Evolutionary conservation across 2,888 invertebrate species (phyloP), one percentile per base, ranked within the genome.

Genomic region (Stenodera caucasica): DNA sequence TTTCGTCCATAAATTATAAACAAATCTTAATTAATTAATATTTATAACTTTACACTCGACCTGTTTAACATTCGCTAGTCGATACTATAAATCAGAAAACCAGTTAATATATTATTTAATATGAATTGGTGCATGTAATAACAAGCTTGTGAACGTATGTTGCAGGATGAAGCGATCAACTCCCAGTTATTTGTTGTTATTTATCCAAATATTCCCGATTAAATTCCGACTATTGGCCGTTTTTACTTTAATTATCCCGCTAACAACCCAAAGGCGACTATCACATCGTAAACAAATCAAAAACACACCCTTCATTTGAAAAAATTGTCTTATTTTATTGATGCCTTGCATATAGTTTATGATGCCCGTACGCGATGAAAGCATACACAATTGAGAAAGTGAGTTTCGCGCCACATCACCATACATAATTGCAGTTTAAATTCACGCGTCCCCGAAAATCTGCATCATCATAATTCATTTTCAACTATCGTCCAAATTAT

Each of bases 401-500:
- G 61, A 65, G 65, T 63, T 61, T 58, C 45, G 58, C 60, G 67
- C 64, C 59, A 60, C 66, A 66, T 67, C 67, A 64, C 63, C 69
- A 63, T 70, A 66, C 64, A 66, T 68, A 68, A 68, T 68, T 68
- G 68, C 64, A 64, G 68, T 66, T 66, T 67, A 68, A 68, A 68
- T 67, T 67, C 65, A 54, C 67, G 61, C 67, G 61, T 66, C 65
- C 66, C 65, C 62, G 60, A 72, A 45, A 72, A 71, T 72, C 71
- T 71, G 72, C 72, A 72, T 69, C 71, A 69, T 72, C 72, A 72
- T 72, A 72, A 71, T 71, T 72, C 71, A 72, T 70, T 67, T 58
- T 67, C 67, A 59, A 66, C 69, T 66, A 69, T 65, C 45, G 62
- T 58, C 53, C 60, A 70, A 69, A 70, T 71, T 71, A 65, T 65